Evolutionary conservation across 1,140 invertebrate species (phyloP), one percentile per base, ranked within the genome.

Genomic region (Aleiodes sp.): DNA sequence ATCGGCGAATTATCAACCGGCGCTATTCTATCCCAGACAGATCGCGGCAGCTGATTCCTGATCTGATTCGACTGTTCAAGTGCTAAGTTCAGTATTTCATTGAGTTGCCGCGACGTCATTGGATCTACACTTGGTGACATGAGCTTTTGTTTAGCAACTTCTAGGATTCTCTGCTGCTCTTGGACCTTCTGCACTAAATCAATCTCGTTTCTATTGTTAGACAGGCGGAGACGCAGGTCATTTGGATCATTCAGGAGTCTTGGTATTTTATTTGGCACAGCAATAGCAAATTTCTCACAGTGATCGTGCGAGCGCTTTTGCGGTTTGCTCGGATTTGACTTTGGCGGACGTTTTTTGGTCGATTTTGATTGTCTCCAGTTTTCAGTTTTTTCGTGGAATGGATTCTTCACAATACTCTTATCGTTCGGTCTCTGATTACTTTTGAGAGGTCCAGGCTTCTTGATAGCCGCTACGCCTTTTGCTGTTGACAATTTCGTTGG

Each of bases 21-120:
- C 6, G 80, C 81, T 28, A 86, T 86, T 16, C 85, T 77, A 74
- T 86, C 81, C 85, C 85, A 85, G 16, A 86, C 84, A 1, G 84
- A 83, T 16, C 79, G 70, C 0, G 84, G 80, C 33, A 86, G 60
- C 59, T 84, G 84, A 73, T 63, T 84, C 29, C 82, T 80, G 7
- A 86, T 70, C 56, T 84, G 84, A 56, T 80, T 86, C 0, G 83
- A 83, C 68, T 85, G 80, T 21, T 82, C 81, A 19, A 85, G 71
- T 8, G 83, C 85, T 57, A 80, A 75, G 43, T 80, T 84, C 14
- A 86, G 68, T 73, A 86, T 84, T 28, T 76, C 80, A 46, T 86
- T 78, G 7, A 86, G 29, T 52, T 86, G 77, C 65, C 84, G 83
- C 0, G 82, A 83, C 0, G 83, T 84, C 6, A 16, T n/a, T 21